phyloP scores from a whole-genome alignment of 2,888 invertebrate genomes.

The Cephus rjabovi region DNA sequence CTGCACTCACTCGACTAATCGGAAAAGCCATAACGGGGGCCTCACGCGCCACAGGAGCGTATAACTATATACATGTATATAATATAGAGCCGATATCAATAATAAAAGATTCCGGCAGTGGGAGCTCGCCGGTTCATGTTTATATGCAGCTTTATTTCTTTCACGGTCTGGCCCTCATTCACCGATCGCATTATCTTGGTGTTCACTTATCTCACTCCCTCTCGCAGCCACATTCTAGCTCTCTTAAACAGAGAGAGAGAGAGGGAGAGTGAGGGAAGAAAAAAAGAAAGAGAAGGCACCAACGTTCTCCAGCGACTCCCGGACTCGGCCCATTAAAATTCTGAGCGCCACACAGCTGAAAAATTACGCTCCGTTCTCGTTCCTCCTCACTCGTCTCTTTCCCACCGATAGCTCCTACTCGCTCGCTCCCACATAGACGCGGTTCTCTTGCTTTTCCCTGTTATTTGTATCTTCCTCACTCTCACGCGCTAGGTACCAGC shows the following conservation, averaged over 20 bases:
- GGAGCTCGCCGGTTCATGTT: slow-evolving; percentile 36
- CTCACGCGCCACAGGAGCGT: background rate
- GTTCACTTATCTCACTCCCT: slow-evolving; percentile 19
- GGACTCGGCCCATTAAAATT: slow-evolving; percentile 45
- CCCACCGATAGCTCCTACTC: slow-evolving; percentile 8
- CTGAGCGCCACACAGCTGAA: slow-evolving; percentile 47
- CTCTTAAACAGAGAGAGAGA: background rate
- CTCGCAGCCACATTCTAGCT: slow-evolving; percentile 18
- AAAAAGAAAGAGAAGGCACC: background rate
- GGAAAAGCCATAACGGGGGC: background rate
- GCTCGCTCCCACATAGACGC: background rate
- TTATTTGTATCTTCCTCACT: background rate
- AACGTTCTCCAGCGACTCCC: slow-evolving; percentile 11
- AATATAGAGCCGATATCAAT: slow-evolving; percentile 30
- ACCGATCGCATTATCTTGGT: slow-evolving; percentile 37
- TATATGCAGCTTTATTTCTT: slow-evolving; percentile 49
- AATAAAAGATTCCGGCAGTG: slow-evolving; percentile 37
- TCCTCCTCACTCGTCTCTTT: slow-evolving; percentile 10
- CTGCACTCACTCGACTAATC: background rate
- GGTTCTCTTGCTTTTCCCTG: background rate
- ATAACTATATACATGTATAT: background rate
- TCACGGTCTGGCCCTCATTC: slow-evolving; percentile 42
- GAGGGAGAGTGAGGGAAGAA: background rate
- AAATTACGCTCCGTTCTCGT: slow-evolving; percentile 38
- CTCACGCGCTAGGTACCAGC: background rate